A percentile compares a stretch with the other conserved stretches of the same genome.
These are phyloP conservation scores for Anastrepha ludens DNA, from an alignment of 1,140 invertebrate genomes.

Conservation along the genomic window DNA sequence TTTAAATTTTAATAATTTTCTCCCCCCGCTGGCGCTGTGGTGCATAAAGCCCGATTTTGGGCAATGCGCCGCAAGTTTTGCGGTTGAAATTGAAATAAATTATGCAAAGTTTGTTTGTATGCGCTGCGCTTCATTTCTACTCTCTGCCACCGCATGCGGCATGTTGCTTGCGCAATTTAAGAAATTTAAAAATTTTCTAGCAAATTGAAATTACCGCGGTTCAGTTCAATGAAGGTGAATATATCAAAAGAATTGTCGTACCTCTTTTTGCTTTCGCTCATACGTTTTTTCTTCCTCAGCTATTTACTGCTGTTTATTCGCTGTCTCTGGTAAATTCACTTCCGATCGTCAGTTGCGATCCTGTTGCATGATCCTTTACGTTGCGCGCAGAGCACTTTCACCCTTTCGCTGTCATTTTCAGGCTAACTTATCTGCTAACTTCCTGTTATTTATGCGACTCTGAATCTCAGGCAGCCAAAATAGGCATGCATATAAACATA, in stretches of 20 bases:
- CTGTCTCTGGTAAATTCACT: not conserved
- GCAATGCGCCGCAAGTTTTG: constrained; percentile 39
- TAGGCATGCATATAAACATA: not conserved
- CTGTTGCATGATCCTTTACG: constrained; percentile 2
- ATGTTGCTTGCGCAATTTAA: not conserved
- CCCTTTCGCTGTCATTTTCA: constrained; percentile 14
- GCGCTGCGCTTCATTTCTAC: not conserved
- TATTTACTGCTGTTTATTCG: not conserved
- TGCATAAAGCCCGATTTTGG: constrained; percentile 18
- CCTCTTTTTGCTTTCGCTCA: not conserved
- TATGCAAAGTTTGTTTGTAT: constrained; percentile 50
- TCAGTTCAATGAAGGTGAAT: not conserved
- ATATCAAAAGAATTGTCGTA: not conserved
- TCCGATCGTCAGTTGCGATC: not conserved
- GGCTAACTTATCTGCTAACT: constrained; percentile 24
- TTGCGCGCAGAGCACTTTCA: constrained; percentile 8
- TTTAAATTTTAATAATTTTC: not conserved
- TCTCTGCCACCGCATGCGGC: not conserved
- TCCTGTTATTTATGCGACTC: constrained; percentile 30
- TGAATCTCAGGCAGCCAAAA: not conserved
- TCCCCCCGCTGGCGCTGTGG: not conserved
- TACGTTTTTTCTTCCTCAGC: not conserved
- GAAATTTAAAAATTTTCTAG: constrained; percentile 34
- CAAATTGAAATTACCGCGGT: constrained; percentile 12
- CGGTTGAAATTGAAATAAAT: constrained; percentile 50